Conservation (phyloP, 2,888 invertebrate genomes). For the Trissolcus brochymenae region DNA sequence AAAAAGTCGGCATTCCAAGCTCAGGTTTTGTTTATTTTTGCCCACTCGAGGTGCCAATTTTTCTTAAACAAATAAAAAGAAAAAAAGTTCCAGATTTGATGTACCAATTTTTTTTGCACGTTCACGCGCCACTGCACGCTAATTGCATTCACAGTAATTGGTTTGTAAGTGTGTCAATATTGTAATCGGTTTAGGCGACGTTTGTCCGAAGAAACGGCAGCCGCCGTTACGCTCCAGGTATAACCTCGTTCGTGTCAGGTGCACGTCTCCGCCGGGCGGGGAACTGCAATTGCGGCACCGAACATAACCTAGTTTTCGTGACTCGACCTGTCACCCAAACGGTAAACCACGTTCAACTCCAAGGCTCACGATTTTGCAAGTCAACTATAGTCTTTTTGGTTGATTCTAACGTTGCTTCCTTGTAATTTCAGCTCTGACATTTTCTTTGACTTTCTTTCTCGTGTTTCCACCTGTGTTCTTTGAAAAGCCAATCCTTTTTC, state of each 20-base stretch:
- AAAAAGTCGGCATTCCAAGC: no score
- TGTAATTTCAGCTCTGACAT: no score
- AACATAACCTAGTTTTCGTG: slow-evolving; percentile 2
- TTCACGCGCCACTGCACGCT: slow-evolving; percentile 27
- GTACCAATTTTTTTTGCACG: neutral
- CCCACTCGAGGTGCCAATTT: no score
- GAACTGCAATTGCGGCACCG: neutral
- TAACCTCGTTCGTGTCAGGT: slow-evolving; percentile 25
- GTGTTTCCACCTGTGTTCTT: no score
- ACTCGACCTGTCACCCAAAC: neutral
- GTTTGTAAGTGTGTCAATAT: slow-evolving; percentile 46
- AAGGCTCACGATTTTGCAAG: no score
- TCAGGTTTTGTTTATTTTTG: neutral
- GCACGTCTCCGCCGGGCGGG: neutral
- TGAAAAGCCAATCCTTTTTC: no score
- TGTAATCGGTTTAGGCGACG: slow-evolving; percentile 39
- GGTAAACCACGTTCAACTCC: no score
- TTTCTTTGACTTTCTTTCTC: no score
- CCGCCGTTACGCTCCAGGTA: slow-evolving; percentile 3
- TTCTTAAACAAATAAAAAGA: no score
- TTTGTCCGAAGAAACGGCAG: neutral
- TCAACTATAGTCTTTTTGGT: no score
- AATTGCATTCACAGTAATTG: slow-evolving; percentile 50
- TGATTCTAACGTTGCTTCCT: no score
- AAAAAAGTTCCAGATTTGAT: neutral